A percentile compares a stretch with the other conserved stretches of the same genome.
Evolutionary conservation across 2,797 vertebrate species (phyloP).

Genomic region (Sphenopsis melanotis): DNA sequence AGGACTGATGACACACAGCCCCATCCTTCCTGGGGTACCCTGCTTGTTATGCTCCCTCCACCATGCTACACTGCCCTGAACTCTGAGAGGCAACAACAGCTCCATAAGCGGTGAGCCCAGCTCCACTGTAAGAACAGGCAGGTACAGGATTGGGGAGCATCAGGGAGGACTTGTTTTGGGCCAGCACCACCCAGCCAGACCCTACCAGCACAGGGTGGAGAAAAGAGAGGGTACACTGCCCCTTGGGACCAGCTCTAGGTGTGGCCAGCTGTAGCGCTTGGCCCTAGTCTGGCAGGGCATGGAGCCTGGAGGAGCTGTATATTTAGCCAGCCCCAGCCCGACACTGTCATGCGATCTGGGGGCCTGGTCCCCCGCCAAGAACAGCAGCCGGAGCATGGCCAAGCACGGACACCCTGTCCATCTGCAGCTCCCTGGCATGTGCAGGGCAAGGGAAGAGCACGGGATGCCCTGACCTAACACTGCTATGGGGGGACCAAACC

Average conservation of each 20-base stretch:
- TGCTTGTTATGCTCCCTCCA: rapidly evolving
- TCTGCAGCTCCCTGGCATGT: background rate
- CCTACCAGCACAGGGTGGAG: background rate
- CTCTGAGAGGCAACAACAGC: rapidly evolving
- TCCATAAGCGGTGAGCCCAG: background rate
- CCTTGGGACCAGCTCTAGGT: rapidly evolving
- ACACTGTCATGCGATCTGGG: background rate
- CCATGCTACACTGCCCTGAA: rapidly evolving
- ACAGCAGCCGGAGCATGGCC: background rate
- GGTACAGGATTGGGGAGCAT: rapidly evolving
- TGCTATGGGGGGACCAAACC: rapidly evolving
- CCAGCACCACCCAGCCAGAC: background rate
- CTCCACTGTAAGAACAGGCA: background rate
- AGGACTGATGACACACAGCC: rapidly evolving
- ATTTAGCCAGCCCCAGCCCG: background rate
- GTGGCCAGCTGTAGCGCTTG: background rate
- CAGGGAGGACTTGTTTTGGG: rapidly evolving
- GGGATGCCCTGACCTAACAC: background rate
- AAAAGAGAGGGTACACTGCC: background rate
- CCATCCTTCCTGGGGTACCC: background rate
- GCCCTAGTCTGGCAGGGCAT: background rate
- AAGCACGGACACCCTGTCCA: background rate
- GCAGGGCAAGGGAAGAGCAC: rapidly evolving
- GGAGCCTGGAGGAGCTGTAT: rapidly evolving
- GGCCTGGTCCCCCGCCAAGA: background rate